A percentile compares a stretch with the other conserved stretches of the same genome.
phyloP scores from a whole-genome alignment of 2,113 vertebrate species.

The Actenoides hombroni region DNA sequence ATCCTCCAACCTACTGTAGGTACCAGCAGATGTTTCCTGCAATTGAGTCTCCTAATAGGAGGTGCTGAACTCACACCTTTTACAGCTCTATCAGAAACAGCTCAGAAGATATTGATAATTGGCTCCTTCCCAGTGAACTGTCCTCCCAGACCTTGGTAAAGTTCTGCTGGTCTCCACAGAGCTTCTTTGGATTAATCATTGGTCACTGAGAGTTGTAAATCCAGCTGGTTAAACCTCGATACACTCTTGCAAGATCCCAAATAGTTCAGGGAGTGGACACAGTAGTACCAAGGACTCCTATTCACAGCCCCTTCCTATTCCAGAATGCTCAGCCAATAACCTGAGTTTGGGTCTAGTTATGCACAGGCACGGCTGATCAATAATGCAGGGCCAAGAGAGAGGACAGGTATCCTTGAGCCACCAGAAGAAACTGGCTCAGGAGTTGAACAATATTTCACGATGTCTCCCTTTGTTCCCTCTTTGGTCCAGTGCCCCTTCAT shows the following conservation, averaged over 20 bases:
- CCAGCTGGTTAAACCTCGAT: not conserved
- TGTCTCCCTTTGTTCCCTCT: rapidly evolving
- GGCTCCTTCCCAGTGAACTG: not conserved
- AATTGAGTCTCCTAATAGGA: not conserved
- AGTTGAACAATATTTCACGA: not conserved
- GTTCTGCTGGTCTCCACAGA: not conserved
- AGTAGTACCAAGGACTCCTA: not conserved
- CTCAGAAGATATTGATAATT: not conserved
- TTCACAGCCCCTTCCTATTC: not conserved
- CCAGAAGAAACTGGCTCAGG: not conserved
- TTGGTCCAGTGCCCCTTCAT: not conserved
- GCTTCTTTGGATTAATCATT: not conserved
- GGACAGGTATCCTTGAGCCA: not conserved
- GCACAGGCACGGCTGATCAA: not conserved
- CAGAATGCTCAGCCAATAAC: not conserved
- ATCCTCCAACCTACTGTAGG: not conserved
- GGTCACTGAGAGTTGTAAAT: not conserved
- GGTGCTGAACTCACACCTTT: not conserved
- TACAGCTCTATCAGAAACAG: not conserved
- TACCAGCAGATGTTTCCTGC: not conserved
- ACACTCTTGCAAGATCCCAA: not conserved
- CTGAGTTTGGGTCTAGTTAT: not conserved
- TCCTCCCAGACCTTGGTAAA: not conserved
- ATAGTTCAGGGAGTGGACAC: not conserved
- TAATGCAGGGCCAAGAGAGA: not conserved